Conservation (phyloP, 2,888 invertebrate genomes). For the Sicus ferrugineus region DNA sequence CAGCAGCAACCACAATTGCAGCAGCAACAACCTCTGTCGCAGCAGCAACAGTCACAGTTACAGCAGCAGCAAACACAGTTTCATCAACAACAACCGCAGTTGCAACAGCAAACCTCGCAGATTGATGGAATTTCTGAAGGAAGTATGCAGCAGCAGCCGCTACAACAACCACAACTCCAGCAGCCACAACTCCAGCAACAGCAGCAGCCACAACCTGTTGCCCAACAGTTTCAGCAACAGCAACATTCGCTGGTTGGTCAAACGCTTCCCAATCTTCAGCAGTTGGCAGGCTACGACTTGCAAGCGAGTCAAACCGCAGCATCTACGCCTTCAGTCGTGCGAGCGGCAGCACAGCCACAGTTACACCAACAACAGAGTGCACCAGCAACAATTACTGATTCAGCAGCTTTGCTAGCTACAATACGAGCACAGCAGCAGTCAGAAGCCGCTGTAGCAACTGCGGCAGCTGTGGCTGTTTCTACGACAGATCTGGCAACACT, state of each 20-base stretch:
- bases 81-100: constrained; percentile 42
- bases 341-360: constrained; percentile 20
- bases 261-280: constrained; percentile 57
- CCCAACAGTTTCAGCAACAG: constrained; percentile 47
- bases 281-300: constrained; percentile 54
- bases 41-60: no score
- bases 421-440: constrained; percentile 55
- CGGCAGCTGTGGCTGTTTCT: constrained; percentile 43
- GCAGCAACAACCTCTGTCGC: no score
- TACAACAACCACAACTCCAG: constrained; percentile 38
- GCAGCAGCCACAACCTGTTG: constrained; percentile 41
- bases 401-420: constrained; percentile 50
- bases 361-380: constrained; percentile 48
- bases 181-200: constrained; percentile 40
- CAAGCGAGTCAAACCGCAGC: constrained; percentile 51
- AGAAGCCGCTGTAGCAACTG: constrained; percentile 66
- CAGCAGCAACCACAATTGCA: no score
- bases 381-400: constrained; percentile 58
- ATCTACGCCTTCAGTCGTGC: constrained; percentile 44
- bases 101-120: constrained; percentile 56
- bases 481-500: constrained; percentile 11
- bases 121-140: constrained; percentile 52
- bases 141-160: constrained; percentile 37
- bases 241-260: constrained; percentile 54
- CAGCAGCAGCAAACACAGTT: constrained; percentile 41